Evolutionary conservation across 2,113 vertebrate species (phyloP), one percentile per base, ranked within the genome.

Genomic region (Pithys albifrons): DNA sequence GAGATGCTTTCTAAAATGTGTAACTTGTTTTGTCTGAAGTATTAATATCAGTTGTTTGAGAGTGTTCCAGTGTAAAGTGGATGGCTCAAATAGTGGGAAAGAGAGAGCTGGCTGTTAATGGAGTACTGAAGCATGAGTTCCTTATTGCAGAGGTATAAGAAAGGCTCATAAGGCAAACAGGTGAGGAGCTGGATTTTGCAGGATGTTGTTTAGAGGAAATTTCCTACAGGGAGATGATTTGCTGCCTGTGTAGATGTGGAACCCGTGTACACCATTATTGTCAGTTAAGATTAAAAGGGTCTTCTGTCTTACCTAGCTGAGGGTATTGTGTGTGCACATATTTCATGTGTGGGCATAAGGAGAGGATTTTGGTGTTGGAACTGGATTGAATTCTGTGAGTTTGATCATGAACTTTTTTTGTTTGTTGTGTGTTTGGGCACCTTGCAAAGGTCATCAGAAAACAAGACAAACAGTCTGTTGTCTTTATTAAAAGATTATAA

Each of bases 211-310:
- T 35, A 61, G 41, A 24, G 8, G 49, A 43, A 45, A 57, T 67
- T 33, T 84, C 52, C 7, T 39, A 3, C 11, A 45, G 24, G 16
- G 45, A 85, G 46, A 72, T 4, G 33, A 82, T 8, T 52, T 69
- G n/a, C 9, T 75, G 5, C 37, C 17, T 81, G 17, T 67, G 27
- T 59, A 29, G 33, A 1, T 45, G 28, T 31, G 37, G n/a, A 88
- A 49, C 8, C 12, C 28, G 35, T 3, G 1, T 58, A n/a, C 13
- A 18, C 14, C 5, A 13, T 46, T 2, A 0, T 12, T 75, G 27
- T 69, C 35, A 79, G 5, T 75, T 78, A 67, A 61, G 37, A 77
- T 52, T 24, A 55, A 57, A 58, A 82, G 17, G 4, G 13, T 76
- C 9, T 73, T 45, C 19, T 28, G 8, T 29, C 15, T 78, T 49